Conservation (phyloP, 2,797 vertebrate genomes). For the Basileuterus tristriatus region DNA sequence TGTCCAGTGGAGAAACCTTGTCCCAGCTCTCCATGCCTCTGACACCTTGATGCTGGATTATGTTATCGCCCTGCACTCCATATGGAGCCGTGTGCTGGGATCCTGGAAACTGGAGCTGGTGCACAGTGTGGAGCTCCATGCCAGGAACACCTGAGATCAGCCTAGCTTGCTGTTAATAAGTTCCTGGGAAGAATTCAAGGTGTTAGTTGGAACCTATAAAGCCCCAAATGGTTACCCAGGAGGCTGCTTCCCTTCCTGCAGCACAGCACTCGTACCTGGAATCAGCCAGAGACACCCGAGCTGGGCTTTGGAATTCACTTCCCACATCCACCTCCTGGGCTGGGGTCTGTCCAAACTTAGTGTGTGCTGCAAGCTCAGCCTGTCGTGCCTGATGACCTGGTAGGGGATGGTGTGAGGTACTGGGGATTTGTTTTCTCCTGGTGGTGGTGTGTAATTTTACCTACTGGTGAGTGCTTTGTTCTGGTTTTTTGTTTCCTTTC, state of each 20-base stretch:
- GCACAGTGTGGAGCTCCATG: background rate
- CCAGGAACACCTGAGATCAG: constrained; percentile 34
- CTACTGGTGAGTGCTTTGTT: background rate
- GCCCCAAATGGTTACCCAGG: background rate
- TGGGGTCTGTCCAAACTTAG: background rate
- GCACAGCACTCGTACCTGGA: background rate
- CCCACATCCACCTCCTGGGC: background rate
- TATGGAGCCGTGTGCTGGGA: background rate
- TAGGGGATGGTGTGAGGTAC: background rate
- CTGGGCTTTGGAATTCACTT: background rate
- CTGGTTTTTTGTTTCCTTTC: background rate
- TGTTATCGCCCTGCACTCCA: background rate
- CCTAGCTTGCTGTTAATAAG: constrained; percentile 3
- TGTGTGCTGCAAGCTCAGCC: background rate
- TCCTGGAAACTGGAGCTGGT: constrained; percentile 31
- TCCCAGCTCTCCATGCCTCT: constrained; percentile 7
- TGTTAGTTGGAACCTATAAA: constrained; percentile 40
- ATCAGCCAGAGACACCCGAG: background rate
- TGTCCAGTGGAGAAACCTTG: background rate
- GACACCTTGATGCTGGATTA: background rate
- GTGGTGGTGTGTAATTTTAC: background rate
- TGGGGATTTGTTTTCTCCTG: background rate
- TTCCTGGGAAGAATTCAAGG: constrained; percentile 41
- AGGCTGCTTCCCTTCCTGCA: constrained; percentile 6
- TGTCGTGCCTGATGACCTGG: background rate